phyloP scores from a whole-genome alignment of 2,113 vertebrate species.

The Sinocyclocheilus rhinocerous region DNA sequence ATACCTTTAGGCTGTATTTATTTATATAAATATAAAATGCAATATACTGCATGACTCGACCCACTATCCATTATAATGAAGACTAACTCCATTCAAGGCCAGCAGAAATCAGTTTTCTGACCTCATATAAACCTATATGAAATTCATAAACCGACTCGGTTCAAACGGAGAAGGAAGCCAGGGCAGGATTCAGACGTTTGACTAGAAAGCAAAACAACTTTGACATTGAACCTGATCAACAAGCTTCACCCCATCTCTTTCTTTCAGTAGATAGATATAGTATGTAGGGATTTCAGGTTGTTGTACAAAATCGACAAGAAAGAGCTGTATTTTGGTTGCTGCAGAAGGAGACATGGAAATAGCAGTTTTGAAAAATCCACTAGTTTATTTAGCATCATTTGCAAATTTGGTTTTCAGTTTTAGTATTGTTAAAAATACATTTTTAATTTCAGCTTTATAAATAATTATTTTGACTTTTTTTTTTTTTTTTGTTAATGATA shows the following conservation, averaged over 20 bases:
- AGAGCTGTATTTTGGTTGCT: neutral
- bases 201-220: conserved; percentile 30
- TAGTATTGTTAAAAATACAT: too few species aligned
- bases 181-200: conserved; percentile 29
- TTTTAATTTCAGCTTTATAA: neutral
- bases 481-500: neutral
- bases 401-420: neutral
- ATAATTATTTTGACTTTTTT: neutral
- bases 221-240: conserved; percentile 10
- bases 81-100: conserved; percentile 15
- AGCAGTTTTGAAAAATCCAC: neutral
- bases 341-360: neutral
- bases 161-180: conserved; percentile 33
- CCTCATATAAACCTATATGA: conserved; percentile 25
- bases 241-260: conserved; percentile 22
- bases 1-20: conserved; percentile 1
- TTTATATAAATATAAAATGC: neutral
- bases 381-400: neutral
- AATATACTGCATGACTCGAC: neutral
- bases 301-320: neutral
- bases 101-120: neutral
- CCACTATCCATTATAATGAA: neutral
- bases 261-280: neutral
- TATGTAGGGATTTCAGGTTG: neutral
- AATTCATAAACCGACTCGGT: conserved; percentile 41